Conservation (phyloP, 2,113 vertebrate species). For the Cranoglanis bouderius region DNA sequence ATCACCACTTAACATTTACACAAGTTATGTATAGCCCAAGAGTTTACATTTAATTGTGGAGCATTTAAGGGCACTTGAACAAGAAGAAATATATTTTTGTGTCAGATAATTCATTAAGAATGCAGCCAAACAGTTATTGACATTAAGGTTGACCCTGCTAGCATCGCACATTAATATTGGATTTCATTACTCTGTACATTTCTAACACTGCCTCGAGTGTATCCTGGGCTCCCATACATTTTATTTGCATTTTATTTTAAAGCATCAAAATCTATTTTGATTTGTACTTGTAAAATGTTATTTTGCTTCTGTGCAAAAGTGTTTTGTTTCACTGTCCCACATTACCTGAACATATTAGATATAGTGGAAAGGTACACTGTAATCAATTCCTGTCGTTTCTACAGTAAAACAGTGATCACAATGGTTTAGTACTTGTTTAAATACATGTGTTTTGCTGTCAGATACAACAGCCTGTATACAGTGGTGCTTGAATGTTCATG, state of each 20-base stretch:
- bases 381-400: too few relatives aligned
- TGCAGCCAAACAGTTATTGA: slow-evolving; percentile 43
- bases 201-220: neutral
- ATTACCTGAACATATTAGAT: too few relatives aligned
- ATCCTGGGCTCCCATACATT: neutral
- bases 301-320: too few relatives aligned
- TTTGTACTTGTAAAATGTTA: too few relatives aligned
- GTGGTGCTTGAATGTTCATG: too few relatives aligned
- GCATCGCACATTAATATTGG: neutral
- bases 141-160: slow-evolving; percentile 32
- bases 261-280: too few relatives aligned
- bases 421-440: too few relatives aligned
- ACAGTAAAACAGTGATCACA: too few relatives aligned
- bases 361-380: too few relatives aligned
- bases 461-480: too few relatives aligned
- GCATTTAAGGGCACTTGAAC: slow-evolving; percentile 23
- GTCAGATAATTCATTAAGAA: slow-evolving; percentile 52
- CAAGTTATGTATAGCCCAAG: neutral
- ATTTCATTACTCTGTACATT: neutral
- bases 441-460: too few relatives aligned
- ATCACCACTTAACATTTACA: neutral
- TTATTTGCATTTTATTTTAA: neutral
- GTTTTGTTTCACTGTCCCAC: too few relatives aligned
- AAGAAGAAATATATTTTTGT: neutral
- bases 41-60: neutral